A percentile compares a stretch with the other conserved stretches of the same genome.
Evolutionary conservation across 1,140 invertebrate species (phyloP).

Genomic region (Macrobrachium nipponense): DNA sequence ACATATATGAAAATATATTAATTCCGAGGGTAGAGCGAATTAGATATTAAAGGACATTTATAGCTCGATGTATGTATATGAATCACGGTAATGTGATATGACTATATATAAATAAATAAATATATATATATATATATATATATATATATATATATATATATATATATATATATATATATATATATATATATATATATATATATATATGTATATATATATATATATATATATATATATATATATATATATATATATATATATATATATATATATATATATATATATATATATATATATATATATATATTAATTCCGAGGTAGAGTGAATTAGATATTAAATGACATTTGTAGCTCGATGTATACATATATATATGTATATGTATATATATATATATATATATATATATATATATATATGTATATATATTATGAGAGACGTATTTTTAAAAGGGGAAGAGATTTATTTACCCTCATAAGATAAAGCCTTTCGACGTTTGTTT

Average conservation of each 20-base stretch:
- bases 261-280: background rate
- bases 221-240: slow-evolving; percentile 1
- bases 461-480: no score
- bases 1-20: no score
- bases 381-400: slow-evolving; percentile 14
- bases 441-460: no score
- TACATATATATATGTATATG: slow-evolving; percentile 3
- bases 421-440: no score
- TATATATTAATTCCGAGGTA: no score
- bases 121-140: background rate
- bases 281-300: slow-evolving; percentile 10
- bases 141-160: background rate
- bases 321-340: no score
- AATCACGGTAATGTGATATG: no score
- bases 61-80: no score
- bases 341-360: no score
- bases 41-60: no score
- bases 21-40: no score
- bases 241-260: background rate
- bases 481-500: no score
- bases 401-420: slow-evolving; percentile 17
- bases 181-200: background rate
- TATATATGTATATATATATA: background rate
- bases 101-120: background rate
- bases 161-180: background rate